Base-by-base conservation (phyloP, 2,888 invertebrate species). In the Anodontia alba region DNA sequence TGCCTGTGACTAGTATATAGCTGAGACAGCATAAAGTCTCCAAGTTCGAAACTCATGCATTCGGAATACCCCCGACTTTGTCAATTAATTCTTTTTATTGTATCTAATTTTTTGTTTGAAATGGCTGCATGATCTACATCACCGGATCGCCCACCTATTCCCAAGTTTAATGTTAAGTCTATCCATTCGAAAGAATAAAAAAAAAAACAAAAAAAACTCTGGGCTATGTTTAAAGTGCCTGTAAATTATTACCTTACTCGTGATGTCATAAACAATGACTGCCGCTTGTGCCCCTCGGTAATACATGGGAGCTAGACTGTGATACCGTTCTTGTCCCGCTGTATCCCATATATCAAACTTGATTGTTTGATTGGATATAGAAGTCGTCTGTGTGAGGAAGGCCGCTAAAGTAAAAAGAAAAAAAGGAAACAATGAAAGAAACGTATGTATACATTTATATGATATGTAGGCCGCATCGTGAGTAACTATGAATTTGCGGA, bases 301-400 rank as follows among this genome's bases (percentile, higher is more conserved):
- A 89, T 95, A 99, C 99, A 99, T 99, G 31, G 99, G 99, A 87
- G 99, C 99, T 95, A 99, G 96, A 95, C 99, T 99, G 96, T 99
- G 99, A 95, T 99, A 99, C 95, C 99, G 97, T 95, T 99, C 99
- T 84, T 94, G 94, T 17, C 99, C 99, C 26, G 99, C 99, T 86
- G 99, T 99, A 95, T 99, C 98, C 99, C 99, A 99, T 92, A 99
- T 99, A 96, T 99, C 99, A 95, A 99, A 99, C 96, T 99, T 99
- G 86, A 99, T 99, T 87, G 99, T 99, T 90, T 98, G 98, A 95
- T 98, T 98, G 12, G 81, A 80, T 8, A 99, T 96, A 95, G 98
- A 99, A 86, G 99, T 98, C 72, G 99, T 99, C 96, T 99, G 99
- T 93, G 99, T 99, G 93, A 99, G 96, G 96, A 99, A 99, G 90